A percentile compares a stretch with the other conserved stretches of the same genome.
Conservation (phyloP, 92 coral and sea anemone genomes). For the Nematostella vectensis region DNA sequence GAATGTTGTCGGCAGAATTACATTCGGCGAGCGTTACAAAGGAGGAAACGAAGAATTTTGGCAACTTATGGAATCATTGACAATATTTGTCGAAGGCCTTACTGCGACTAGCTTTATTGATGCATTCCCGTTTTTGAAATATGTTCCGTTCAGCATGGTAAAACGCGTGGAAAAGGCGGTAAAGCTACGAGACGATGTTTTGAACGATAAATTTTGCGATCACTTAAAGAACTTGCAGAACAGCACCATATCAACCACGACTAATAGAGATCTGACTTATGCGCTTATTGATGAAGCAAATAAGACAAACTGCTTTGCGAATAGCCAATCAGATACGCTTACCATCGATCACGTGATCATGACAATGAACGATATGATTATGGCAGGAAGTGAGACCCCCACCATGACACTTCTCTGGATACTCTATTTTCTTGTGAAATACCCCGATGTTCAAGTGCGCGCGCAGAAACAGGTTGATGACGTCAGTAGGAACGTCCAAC, state of each 20-base stretch:
- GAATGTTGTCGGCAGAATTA: conserved; percentile 41
- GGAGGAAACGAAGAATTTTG: conserved; percentile 46
- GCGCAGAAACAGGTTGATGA: conserved; percentile 51
- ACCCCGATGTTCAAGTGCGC: conserved; percentile 48
- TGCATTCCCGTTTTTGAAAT: conserved; percentile 62
- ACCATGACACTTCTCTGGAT: conserved; percentile 59
- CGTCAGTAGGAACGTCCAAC: conserved; percentile 15
- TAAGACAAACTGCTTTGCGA: not conserved
- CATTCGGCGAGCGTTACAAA: conserved; percentile 54
- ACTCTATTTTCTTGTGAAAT: conserved; percentile 39
- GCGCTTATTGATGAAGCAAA: not conserved
- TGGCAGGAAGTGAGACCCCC: conserved; percentile 67
- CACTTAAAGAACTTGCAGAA: conserved; percentile 38
- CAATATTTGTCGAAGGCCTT: conserved; percentile 50
- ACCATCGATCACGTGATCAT: conserved; percentile 51
- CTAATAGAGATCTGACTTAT: not conserved
- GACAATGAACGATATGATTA: conserved; percentile 50
- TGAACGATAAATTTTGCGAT: conserved; percentile 52
- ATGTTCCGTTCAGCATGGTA: conserved; percentile 48
- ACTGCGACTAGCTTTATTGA: conserved; percentile 77
- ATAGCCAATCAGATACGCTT: conserved; percentile 1
- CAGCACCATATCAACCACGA: not conserved
- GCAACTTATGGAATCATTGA: conserved; percentile 33
- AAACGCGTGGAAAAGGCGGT: conserved; percentile 29
- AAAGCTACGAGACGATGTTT: conserved; percentile 40